Base-by-base conservation (phyloP, 2,797 vertebrate genomes). In the Galago senegalensis region DNA sequence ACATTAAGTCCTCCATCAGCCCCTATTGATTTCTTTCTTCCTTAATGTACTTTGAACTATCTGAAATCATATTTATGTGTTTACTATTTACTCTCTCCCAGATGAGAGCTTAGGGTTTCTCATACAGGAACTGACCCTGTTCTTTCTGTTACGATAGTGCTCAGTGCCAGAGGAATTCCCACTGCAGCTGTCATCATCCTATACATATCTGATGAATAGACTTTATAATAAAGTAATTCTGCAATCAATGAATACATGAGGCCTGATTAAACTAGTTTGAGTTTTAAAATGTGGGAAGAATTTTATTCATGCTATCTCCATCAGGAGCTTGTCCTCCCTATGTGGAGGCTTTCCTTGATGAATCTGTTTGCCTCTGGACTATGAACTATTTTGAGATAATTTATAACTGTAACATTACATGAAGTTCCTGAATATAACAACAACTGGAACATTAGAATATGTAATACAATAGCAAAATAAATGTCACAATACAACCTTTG, bases 381-480 rank as follows among this genome's bases (percentile, higher is more conserved):
- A 43, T 46, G 83, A 31, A 56, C 67, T 85, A 49, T 82, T 93
- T 61, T 82, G 7, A 95, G 29, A 79, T 40, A 89, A 81, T 61
- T 85, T 60, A 53, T 53, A 23, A 67, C 40, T 69, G 7, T 83
- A 49, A 73, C 53, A 5, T 75, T 87, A 89, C 27, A 25, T 6
- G 14, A 87, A 40, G 89, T 5, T 58, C 27, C 95, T n/a, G 7
- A 14, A 65, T 25, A 1, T 70, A 91, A 82, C 67, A 70, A 83
- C 37, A 75, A 83, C 61, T n/a, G 11, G 25, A 96, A 87, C 49
- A 63, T 34, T 80, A 75, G 87, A 93, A 83, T 86, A 65, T 23
- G 2, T 77, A 85, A 86, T 29, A 3, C 3, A 75, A 9, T 29
- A 70, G 79, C 80, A 92, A 83, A 63, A 89, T n/a, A 40, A 20